These are phyloP conservation scores for Alentia gelatinosa DNA, from an alignment of 2,888 invertebrate species.

Conservation along the genomic window DNA sequence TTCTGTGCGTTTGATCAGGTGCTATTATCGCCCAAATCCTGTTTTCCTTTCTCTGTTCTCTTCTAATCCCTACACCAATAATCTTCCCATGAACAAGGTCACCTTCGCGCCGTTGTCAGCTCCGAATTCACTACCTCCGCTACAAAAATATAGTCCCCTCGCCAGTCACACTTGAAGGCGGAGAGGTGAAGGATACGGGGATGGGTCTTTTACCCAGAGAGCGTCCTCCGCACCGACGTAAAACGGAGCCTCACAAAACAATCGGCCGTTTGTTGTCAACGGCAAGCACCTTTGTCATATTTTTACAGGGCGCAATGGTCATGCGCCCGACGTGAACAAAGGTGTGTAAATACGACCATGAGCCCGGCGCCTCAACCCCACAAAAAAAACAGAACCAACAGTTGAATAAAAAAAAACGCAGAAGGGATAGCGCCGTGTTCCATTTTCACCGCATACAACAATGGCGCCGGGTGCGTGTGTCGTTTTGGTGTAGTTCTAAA, in stretches of 20 bases:
- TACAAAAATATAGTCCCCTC: no score
- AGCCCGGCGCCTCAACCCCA: not conserved
- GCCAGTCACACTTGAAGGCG: not conserved
- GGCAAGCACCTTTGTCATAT: not conserved
- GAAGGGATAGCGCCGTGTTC: not conserved
- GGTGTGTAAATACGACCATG: not conserved
- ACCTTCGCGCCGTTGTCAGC: not conserved
- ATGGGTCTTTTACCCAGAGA: not conserved
- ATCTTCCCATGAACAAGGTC: not conserved
- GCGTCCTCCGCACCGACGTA: not conserved
- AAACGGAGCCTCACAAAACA: not conserved
- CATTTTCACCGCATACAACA: no score
- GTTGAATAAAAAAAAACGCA: not conserved
- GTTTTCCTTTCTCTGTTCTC: not conserved
- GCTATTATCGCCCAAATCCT: slow-evolving; percentile 19
- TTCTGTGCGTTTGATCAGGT: not conserved
- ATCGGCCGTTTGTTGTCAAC: not conserved
- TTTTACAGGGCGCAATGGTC: not conserved
- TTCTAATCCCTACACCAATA: not conserved
- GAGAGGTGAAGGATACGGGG: not conserved
- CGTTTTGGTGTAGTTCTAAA: no score
- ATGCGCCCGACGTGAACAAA: not conserved
- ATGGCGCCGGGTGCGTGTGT: no score
- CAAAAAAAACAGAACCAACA: not conserved
- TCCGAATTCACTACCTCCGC: not conserved